Conservation (phyloP, 2,113 vertebrate species). For the Alaudala cheleensis region DNA sequence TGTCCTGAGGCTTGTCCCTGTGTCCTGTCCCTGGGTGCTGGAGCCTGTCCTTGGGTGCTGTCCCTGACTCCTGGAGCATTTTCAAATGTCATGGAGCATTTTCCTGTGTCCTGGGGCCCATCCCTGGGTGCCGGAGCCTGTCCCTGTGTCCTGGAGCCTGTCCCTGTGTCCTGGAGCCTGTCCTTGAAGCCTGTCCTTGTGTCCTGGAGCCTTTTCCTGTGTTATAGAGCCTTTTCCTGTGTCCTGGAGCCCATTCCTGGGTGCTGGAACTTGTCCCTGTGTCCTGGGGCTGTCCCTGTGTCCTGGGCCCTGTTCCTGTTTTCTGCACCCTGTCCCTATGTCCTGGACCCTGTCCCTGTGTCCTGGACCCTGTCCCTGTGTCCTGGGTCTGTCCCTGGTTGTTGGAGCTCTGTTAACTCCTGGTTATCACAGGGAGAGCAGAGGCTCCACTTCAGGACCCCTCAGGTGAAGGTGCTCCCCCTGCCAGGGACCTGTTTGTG, state of each 20-base stretch:
- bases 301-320: neutral
- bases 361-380: neutral
- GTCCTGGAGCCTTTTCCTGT: too few relatives aligned
- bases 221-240: neutral
- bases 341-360: neutral
- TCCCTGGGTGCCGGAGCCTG: accelerated
- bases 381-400: neutral
- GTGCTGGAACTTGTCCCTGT: too few relatives aligned
- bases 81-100: neutral
- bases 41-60: too few relatives aligned
- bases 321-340: neutral
- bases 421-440: neutral
- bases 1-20: neutral
- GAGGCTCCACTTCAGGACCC: accelerated
- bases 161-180: too few relatives aligned
- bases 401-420: neutral
- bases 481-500: neutral
- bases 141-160: accelerated
- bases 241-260: neutral
- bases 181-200: neutral
- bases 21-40: neutral
- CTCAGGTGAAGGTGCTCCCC: neutral
- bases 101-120: accelerated
- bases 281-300: neutral
- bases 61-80: too few relatives aligned